Evolutionary conservation across 2,113 vertebrate genomes (phyloP).

Genomic region (Noturus placidus): DNA sequence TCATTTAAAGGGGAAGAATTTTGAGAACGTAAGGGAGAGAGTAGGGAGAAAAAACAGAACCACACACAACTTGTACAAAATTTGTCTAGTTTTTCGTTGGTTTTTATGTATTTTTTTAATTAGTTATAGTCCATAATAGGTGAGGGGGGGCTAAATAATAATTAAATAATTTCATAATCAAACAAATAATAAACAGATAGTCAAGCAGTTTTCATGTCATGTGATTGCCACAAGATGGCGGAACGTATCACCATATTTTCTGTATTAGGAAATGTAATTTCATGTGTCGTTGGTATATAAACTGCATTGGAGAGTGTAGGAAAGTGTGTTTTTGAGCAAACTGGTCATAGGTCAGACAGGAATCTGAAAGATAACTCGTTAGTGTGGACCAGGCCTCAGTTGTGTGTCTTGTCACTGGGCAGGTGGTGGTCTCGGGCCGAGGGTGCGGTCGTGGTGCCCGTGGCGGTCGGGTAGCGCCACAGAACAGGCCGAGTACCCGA

Average conservation of each 20-base stretch:
- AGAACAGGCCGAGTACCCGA: constrained; percentile 82
- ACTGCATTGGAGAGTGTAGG: too few species aligned
- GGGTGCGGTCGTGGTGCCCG: constrained; percentile 71
- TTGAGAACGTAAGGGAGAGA: too few species aligned
- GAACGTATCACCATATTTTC: not conserved
- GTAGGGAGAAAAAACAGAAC: too few species aligned
- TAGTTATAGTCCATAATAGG: not conserved
- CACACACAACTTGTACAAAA: too few species aligned
- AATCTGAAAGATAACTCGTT: not conserved
- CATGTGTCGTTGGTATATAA: not conserved
- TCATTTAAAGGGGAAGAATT: too few species aligned
- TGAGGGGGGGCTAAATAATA: too few species aligned
- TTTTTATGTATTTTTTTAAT: too few species aligned
- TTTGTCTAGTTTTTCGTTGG: too few species aligned
- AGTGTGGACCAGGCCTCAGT: not conserved
- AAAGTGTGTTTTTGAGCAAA: not conserved
- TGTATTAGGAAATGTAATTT: too few species aligned
- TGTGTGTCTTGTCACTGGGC: constrained; percentile 36
- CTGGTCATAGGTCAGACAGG: too few species aligned
- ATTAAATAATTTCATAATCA: not conserved
- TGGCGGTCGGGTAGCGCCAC: constrained; percentile 77
- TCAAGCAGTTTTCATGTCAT: not conserved
- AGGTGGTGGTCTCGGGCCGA: constrained; percentile 86
- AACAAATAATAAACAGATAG: not conserved
- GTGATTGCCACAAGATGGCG: not conserved